Evolutionary conservation across 2,888 invertebrate species (phyloP).

Genomic region (Homarus gammarus): DNA sequence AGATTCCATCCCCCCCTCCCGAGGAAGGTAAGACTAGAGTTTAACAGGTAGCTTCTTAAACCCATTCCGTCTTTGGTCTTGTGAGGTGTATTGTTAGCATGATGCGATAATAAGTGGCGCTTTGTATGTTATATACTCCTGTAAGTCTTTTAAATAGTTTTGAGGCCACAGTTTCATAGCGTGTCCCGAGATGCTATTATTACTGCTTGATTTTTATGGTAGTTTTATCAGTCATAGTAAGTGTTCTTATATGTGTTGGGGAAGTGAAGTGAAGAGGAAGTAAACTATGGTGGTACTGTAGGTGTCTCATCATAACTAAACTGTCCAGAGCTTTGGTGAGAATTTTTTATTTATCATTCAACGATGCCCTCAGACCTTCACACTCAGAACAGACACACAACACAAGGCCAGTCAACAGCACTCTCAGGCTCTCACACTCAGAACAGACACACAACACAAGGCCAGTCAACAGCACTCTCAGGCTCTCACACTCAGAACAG

Average conservation of each 20-base stretch:
- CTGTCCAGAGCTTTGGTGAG: background rate
- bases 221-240: background rate
- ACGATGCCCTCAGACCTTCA: background rate
- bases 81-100: conserved; percentile 37
- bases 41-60: conserved; percentile 11
- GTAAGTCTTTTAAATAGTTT: background rate
- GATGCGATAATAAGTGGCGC: conserved; percentile 24
- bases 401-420: no score
- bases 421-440: background rate
- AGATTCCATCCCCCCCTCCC: conserved; percentile 62
- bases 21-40: conserved; percentile 54
- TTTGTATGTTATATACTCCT: conserved; percentile 36
- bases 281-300: background rate
- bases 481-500: background rate
- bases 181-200: background rate
- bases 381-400: no score
- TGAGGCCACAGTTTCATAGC: background rate
- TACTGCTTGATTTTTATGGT: conserved; percentile 4
- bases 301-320: background rate
- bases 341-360: background rate
- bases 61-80: background rate
- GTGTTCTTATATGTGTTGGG: background rate
- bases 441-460: no score
- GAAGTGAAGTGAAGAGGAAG: background rate
- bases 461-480: background rate